Evolutionary conservation across 2,888 invertebrate genomes (phyloP).

Genomic region (Oxystoma pomonae): DNA sequence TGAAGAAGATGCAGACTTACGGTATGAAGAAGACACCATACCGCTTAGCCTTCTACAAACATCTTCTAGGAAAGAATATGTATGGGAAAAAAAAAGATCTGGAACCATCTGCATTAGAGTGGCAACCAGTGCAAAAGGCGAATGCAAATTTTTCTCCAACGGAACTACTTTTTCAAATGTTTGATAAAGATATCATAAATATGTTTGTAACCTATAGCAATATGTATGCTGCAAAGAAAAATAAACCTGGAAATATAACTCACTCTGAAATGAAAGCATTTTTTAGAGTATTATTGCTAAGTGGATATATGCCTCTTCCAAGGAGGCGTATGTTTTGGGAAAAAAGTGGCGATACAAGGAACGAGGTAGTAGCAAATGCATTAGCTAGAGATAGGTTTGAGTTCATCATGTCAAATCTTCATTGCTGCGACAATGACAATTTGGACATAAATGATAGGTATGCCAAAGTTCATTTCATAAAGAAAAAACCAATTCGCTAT

Average conservation of each 20-base stretch:
- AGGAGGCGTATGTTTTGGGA: conserved; percentile 32
- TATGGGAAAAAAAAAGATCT: too few relatives aligned
- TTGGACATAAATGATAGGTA: conserved; percentile 31
- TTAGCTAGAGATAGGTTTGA: conserved; percentile 35
- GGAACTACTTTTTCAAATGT: too few relatives aligned
- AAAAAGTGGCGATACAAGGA: conserved; percentile 29
- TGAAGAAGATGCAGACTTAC: too few relatives aligned
- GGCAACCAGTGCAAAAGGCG: too few relatives aligned
- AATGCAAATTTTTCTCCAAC: too few relatives aligned
- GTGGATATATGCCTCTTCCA: conserved; percentile 31
- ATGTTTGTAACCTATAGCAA: background rate
- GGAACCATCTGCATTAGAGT: too few relatives aligned
- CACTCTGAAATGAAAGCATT: conserved; percentile 22
- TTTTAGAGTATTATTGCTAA: conserved; percentile 32
- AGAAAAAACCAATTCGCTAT: too few relatives aligned
- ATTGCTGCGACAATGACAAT: conserved; percentile 32
- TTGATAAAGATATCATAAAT: too few relatives aligned
- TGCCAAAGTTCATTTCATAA: too few relatives aligned
- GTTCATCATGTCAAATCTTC: conserved; percentile 33
- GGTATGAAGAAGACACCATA: too few relatives aligned
- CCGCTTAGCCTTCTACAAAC: too few relatives aligned
- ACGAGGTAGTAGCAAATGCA: conserved; percentile 29
- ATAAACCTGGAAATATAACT: conserved; percentile 12
- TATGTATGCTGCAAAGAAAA: conserved; percentile 13
- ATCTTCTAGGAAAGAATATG: too few relatives aligned